Evolutionary conservation across 2,113 vertebrate genomes (phyloP).

Genomic region (Channa argus): DNA sequence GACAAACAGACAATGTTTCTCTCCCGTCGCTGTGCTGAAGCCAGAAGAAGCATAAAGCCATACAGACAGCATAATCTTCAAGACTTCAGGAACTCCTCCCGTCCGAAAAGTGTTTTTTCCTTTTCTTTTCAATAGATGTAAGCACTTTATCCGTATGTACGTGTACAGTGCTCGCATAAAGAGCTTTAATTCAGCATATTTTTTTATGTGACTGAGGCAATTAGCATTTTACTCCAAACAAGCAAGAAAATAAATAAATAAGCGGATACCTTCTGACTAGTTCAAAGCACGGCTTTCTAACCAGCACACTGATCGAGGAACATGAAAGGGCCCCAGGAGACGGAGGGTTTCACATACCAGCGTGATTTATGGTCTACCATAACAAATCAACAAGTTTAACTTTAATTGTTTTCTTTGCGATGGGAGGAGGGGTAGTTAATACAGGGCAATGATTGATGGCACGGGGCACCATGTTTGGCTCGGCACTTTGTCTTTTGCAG

Average conservation of each 20-base stretch:
- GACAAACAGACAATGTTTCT: constrained; percentile 55
- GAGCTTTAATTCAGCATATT: constrained; percentile 55
- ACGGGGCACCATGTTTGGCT: constrained; percentile 76
- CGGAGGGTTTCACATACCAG: constrained; percentile 71
- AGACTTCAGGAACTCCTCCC: constrained; percentile 27
- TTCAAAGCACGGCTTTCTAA: constrained; percentile 68
- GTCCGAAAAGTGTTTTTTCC: constrained; percentile 9
- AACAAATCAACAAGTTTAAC: constrained; percentile 86
- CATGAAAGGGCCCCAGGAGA: constrained; percentile 72
- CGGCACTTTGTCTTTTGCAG: constrained; percentile 82
- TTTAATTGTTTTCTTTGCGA: constrained; percentile 86
- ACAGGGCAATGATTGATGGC: constrained; percentile 81
- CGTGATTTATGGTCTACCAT: constrained; percentile 81
- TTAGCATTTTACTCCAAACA: constrained; percentile 49
- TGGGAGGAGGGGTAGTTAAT: constrained; percentile 81
- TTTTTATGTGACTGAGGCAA: constrained; percentile 30
- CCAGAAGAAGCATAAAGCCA: constrained; percentile 38
- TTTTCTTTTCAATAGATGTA: constrained; percentile 44
- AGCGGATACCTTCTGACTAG: constrained; percentile 15
- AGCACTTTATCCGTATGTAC: constrained; percentile 45
- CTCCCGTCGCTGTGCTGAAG: constrained; percentile 31
- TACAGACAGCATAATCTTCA: constrained; percentile 24
- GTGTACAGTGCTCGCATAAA: constrained; percentile 28
- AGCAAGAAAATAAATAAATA: constrained; percentile 59
- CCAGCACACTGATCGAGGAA: constrained; percentile 62